Conservation (phyloP, 2,888 invertebrate genomes). For the Spodoptera picta region DNA sequence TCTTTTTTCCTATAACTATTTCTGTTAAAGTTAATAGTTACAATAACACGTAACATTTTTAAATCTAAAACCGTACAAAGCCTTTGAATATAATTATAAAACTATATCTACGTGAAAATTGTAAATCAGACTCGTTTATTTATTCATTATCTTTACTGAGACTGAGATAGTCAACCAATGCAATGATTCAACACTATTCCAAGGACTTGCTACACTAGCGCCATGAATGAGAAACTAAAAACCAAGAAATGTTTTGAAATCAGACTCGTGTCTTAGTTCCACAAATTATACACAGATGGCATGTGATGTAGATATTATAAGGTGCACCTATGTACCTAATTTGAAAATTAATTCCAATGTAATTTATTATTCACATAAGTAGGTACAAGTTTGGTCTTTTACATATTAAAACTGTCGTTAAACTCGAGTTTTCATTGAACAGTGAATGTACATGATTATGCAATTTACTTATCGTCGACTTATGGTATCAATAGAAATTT, state of each 20-base stretch:
- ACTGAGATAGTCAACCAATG: too few relatives aligned
- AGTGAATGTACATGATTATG: constrained; percentile 21
- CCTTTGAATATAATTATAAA: too few relatives aligned
- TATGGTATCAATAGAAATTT: constrained; percentile 3
- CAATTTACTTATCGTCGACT: constrained; percentile 23
- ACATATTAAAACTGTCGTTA: constrained; percentile 25
- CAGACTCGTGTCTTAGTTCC: constrained; percentile 18
- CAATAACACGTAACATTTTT: too few relatives aligned
- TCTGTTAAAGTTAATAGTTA: too few relatives aligned
- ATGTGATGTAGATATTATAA: neutral
- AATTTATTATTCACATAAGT: too few relatives aligned
- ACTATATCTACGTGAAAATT: too few relatives aligned
- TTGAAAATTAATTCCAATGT: constrained; percentile 8
- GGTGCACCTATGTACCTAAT: neutral
- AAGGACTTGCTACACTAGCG: constrained; percentile 19
- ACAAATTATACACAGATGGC: constrained; percentile 31
- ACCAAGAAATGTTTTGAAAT: too few relatives aligned
- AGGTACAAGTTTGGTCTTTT: neutral
- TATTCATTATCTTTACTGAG: too few relatives aligned
- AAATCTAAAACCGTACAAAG: too few relatives aligned
- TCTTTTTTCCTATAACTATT: too few relatives aligned
- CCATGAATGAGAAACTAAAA: neutral
- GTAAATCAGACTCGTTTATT: too few relatives aligned
- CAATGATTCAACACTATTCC: too few relatives aligned
- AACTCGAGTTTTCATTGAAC: constrained; percentile 23